Conservation (phyloP, 2,888 invertebrate genomes). For the Pseudeuparius sepicola region DNA sequence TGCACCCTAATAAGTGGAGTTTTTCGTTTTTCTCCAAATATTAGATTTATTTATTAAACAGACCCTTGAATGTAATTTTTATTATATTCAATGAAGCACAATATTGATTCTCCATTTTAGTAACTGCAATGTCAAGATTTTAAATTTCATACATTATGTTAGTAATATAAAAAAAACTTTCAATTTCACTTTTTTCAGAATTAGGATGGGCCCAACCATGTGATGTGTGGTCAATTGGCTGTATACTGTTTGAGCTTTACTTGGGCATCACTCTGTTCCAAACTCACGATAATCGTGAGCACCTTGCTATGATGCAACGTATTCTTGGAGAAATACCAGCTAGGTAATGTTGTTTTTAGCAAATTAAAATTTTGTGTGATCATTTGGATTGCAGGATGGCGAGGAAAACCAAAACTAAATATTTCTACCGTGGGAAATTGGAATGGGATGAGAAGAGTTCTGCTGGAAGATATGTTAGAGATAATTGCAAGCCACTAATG, state of each 20-base stretch:
- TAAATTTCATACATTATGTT: no score
- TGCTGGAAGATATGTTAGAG: slow-evolving; percentile 93
- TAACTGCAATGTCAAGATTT: no score
- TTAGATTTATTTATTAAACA: no score
- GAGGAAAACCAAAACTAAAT: slow-evolving; percentile 89
- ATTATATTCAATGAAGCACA: no score
- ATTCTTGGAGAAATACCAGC: slow-evolving; percentile 94
- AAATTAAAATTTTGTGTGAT: neutral
- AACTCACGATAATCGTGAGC: slow-evolving; percentile 99
- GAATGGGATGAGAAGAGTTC: slow-evolving; percentile 98
- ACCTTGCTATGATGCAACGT: slow-evolving; percentile 99
- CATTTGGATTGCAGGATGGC: slow-evolving; percentile 59
- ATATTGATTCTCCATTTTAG: no score
- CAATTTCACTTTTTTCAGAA: slow-evolving; percentile 51
- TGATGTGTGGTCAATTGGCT: slow-evolving; percentile 99
- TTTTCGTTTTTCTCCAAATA: no score
- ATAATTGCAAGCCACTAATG: slow-evolving; percentile 92
- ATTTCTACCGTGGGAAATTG: slow-evolving; percentile 94
- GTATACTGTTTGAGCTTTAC: slow-evolving; percentile 98
- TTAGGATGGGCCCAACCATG: slow-evolving; percentile 98
- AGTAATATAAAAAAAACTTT: no score
- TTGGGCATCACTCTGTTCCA: slow-evolving; percentile 97
- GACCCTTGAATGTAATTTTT: no score
- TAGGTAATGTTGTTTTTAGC: slow-evolving; percentile 61
- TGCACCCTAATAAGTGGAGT: no score